Evolutionary conservation across 2,888 invertebrate genomes (phyloP).

Genomic region (Coenonympha arcania): DNA sequence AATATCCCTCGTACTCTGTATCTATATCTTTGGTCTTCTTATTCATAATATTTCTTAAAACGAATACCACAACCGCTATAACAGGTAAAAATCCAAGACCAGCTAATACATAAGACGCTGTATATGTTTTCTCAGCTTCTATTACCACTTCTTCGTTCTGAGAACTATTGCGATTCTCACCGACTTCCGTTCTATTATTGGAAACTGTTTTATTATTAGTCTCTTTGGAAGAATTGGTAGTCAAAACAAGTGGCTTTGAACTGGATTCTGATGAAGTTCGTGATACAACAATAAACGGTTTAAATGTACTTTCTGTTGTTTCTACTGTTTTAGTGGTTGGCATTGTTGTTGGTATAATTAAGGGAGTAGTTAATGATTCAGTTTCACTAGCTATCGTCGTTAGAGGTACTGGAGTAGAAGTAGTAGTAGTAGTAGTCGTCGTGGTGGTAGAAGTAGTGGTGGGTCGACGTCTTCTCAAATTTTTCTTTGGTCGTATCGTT

Average conservation of each 20-base stretch:
- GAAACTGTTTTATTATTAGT: conserved; percentile 33
- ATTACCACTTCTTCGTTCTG: conserved; percentile 71
- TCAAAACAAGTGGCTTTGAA: conserved; percentile 40
- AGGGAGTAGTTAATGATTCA: conserved; percentile 18
- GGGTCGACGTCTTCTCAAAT: conserved; percentile 54
- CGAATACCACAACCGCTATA: conserved; percentile 72
- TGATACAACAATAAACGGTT: conserved; percentile 58
- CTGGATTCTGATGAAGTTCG: conserved; percentile 61
- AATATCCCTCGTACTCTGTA: conserved; percentile 76
- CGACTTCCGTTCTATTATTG: conserved; percentile 39
- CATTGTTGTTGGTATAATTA: conserved; percentile 22
- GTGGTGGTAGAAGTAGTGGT: conserved; percentile 70
- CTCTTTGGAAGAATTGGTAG: conserved; percentile 35
- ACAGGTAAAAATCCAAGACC: conserved; percentile 76
- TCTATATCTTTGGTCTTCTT: conserved; percentile 73
- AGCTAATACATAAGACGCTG: conserved; percentile 76
- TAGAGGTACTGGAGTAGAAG: conserved; percentile 30
- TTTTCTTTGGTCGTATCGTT: conserved; percentile 49
- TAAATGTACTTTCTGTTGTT: conserved; percentile 40
- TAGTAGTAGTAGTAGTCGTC: conserved; percentile 42
- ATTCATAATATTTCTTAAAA: conserved; percentile 70
- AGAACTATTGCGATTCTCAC: conserved; percentile 37
- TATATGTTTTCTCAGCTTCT: conserved; percentile 75
- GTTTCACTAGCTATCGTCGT: conserved; percentile 24
- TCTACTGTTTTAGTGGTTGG: conserved; percentile 29